phyloP scores from a whole-genome alignment of 2,113 vertebrate species.

The Vombatus ursinus region DNA sequence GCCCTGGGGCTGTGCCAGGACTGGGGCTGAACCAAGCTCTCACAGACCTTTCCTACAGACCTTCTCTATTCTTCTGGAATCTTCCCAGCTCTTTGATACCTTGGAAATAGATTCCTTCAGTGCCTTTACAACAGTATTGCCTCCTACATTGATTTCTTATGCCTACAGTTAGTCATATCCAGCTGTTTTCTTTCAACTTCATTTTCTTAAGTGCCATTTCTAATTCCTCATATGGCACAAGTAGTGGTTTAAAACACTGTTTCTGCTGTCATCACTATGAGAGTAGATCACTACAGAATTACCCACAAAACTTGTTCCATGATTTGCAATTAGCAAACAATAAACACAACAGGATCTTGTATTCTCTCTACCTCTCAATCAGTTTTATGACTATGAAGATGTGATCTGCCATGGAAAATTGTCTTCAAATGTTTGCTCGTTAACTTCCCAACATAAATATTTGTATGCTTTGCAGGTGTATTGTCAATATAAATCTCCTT shows the following conservation, averaged over 20 bases:
- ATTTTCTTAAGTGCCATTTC: background rate
- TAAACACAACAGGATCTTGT: background rate
- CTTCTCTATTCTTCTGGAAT: background rate
- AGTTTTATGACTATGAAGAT: background rate
- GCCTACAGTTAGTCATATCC: background rate
- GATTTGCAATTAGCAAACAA: background rate
- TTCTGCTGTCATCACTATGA: background rate
- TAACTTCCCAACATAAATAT: background rate
- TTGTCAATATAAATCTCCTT: background rate
- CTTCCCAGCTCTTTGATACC: background rate
- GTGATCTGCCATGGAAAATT: background rate
- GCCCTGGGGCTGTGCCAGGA: no score
- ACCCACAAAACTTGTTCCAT: background rate
- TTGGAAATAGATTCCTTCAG: background rate
- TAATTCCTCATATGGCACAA: background rate
- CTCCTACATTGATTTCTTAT: background rate
- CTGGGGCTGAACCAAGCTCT: no score
- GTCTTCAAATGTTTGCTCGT: background rate
- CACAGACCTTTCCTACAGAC: no score
- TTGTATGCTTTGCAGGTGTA: background rate
- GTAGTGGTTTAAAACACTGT: background rate
- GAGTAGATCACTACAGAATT: background rate
- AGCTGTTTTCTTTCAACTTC: background rate
- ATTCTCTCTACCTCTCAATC: background rate
- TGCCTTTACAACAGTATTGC: background rate